phyloP scores from a whole-genome alignment of 1,140 invertebrate species.

The Leguminivora glycinivorella region DNA sequence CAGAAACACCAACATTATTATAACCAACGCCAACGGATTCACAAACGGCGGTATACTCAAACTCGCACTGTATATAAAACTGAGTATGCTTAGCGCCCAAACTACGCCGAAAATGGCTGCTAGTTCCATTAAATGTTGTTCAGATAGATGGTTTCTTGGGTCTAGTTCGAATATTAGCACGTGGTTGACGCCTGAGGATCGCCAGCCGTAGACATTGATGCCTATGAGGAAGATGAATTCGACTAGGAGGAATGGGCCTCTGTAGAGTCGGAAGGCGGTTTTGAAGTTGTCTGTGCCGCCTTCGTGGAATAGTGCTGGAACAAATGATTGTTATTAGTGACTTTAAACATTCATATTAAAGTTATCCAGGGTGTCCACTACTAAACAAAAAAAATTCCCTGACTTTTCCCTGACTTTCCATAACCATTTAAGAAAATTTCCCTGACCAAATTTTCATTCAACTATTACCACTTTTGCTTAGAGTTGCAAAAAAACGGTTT shows the following conservation, averaged over 20 bases:
- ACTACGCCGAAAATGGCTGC: slow-evolving; percentile 96
- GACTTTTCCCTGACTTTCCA: too few relatives aligned
- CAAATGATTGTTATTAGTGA: slow-evolving; percentile 6
- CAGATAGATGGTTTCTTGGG: slow-evolving; percentile 96
- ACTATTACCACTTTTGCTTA: too few relatives aligned
- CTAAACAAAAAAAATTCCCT: too few relatives aligned
- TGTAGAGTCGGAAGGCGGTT: slow-evolving; percentile 91
- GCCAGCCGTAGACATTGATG: slow-evolving; percentile 99
- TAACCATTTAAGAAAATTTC: too few relatives aligned
- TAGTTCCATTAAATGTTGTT: slow-evolving; percentile 98
- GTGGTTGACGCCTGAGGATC: slow-evolving; percentile 98
- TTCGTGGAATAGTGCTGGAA: slow-evolving; percentile 87
- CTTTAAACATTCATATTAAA: too few relatives aligned
- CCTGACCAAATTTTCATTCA: too few relatives aligned
- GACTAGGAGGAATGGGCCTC: slow-evolving; percentile 95
- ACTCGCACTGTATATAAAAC: slow-evolving; percentile 90
- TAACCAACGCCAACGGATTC: slow-evolving; percentile 92
- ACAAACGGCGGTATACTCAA: slow-evolving; percentile 95
- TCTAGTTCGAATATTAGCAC: slow-evolving; percentile 99
- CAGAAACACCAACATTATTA: slow-evolving; percentile 93
- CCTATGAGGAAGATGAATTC: slow-evolving; percentile 97
- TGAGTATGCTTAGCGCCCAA: slow-evolving; percentile 92
- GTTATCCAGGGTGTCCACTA: too few relatives aligned
- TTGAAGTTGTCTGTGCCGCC: slow-evolving; percentile 85
- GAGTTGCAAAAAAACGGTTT: too few relatives aligned